Evolutionary conservation across 2,888 invertebrate genomes (phyloP).

Genomic region (Aspidiotus destructor): DNA sequence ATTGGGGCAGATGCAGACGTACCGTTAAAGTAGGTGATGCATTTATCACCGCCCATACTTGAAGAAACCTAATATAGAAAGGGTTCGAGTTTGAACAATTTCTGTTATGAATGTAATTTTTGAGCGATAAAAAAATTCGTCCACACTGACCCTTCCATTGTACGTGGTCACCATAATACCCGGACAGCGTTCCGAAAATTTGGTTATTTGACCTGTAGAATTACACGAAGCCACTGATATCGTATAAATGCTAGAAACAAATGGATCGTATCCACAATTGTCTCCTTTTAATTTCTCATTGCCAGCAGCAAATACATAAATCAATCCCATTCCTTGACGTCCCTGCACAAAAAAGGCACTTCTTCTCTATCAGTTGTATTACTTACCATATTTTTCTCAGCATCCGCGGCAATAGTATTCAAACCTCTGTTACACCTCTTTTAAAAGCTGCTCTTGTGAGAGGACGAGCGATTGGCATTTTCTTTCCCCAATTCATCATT

Average conservation of each 20-base stretch:
- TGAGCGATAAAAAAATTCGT: not conserved
- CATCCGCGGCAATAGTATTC: not conserved
- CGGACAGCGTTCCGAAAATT: conserved; percentile 86
- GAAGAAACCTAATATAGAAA: conserved; percentile 61
- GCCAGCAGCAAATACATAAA: conserved; percentile 88
- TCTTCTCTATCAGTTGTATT: no score
- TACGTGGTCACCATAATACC: conserved; percentile 81
- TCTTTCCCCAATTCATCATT: conserved; percentile 78
- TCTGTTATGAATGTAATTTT: not conserved
- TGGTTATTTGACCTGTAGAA: conserved; percentile 61
- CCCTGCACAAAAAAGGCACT: conserved; percentile 43
- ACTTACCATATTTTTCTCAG: not conserved
- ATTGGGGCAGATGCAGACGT: conserved; percentile 89
- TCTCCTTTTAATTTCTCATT: conserved; percentile 77
- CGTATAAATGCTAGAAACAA: conserved; percentile 71
- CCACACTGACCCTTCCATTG: conserved; percentile 65
- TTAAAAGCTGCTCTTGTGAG: conserved; percentile 65
- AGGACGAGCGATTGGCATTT: conserved; percentile 76
- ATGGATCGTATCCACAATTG: conserved; percentile 89
- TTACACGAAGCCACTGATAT: conserved; percentile 80
- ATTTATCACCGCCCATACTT: conserved; percentile 63
- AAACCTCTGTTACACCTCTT: conserved; percentile 60
- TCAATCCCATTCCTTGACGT: conserved; percentile 65
- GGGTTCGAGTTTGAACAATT: not conserved
- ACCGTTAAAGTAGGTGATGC: conserved; percentile 80